Percentiles rank a stretch among this genome's conserved stretches.
These are phyloP conservation scores for Rhinella marina DNA, from an alignment of 2,797 vertebrate species.

Conservation along the genomic window DNA sequence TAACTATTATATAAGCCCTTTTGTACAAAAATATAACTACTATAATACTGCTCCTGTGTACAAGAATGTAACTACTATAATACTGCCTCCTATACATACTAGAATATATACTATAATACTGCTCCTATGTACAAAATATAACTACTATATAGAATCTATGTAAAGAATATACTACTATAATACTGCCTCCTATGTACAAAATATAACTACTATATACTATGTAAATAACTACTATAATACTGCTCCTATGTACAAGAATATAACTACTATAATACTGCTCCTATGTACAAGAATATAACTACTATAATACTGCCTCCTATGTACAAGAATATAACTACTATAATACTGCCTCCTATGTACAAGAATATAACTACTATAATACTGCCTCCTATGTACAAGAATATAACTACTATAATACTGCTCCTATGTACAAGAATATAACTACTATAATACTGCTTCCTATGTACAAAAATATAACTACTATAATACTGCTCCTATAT, in stretches of 20 bases:
- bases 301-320: background rate
- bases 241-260: slow-evolving; percentile 2
- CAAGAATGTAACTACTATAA: background rate
- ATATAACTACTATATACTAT: slow-evolving; percentile 13
- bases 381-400: background rate
- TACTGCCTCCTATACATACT: background rate
- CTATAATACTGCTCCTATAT: no score
- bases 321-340: background rate
- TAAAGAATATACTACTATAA: background rate
- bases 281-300: background rate
- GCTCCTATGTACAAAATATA: background rate
- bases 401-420: background rate
- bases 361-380: background rate
- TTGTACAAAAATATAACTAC: background rate
- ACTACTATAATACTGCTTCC: background rate
- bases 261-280: slow-evolving; percentile 2
- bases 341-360: slow-evolving; percentile 2
- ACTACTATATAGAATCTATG: background rate
- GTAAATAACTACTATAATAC: slow-evolving; percentile 11
- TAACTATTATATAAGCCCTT: background rate
- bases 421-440: background rate
- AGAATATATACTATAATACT: slow-evolving; percentile 13
- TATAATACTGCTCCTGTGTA: background rate
- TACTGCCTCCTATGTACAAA: background rate
- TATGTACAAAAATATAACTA: no score